Evolutionary conservation across 2,888 invertebrate species (phyloP), one percentile per base, ranked within the genome.

Genomic region (Aspidapion aeneum): DNA sequence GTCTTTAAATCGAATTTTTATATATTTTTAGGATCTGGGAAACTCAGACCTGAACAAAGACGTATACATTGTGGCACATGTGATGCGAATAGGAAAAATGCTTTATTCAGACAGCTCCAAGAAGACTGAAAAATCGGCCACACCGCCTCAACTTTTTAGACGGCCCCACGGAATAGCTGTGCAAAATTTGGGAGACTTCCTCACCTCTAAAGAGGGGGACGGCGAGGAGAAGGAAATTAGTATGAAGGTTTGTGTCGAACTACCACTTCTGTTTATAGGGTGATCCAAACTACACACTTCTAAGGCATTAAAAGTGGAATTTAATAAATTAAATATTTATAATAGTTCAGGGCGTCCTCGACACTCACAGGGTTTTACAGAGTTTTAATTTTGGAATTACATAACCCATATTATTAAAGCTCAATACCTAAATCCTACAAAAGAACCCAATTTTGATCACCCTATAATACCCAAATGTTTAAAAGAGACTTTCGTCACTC

Each of bases 81-180:
- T 96, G 56, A 90, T 95, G 82, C 86, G 96, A 58, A 90, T 94
- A 60, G 96, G 96, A 1, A 86, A 91, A 73, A 93, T 94, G 86
- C 85, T 93, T 17, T 86, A 86, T 68, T 82, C 82, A 35, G 84
- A 83, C 74, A 85, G 83, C 74, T 78, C 80, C 1, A 80, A 81
- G 69, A 78, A 80, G 78, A 79, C 79, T 77, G 81, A 81, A 61
- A 80, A 80, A 71, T 73, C 78, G 65, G 69, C 74, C 18, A 60
- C 68, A 12, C 76, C 74, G 58, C 77, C 76, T 58, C 81, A 80
- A 66, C 78, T 80, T 55, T 91, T 90, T 62, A 84, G 90, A 64
- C 82, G 96, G 66, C 96, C 96, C 0, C 88, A 93, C 73, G 96
- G 95, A 0, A 93, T 94, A 51, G 96, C 93, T 1, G 93, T 93